Conservation (phyloP, 2,888 invertebrate genomes). For the Macrophya annulata region DNA sequence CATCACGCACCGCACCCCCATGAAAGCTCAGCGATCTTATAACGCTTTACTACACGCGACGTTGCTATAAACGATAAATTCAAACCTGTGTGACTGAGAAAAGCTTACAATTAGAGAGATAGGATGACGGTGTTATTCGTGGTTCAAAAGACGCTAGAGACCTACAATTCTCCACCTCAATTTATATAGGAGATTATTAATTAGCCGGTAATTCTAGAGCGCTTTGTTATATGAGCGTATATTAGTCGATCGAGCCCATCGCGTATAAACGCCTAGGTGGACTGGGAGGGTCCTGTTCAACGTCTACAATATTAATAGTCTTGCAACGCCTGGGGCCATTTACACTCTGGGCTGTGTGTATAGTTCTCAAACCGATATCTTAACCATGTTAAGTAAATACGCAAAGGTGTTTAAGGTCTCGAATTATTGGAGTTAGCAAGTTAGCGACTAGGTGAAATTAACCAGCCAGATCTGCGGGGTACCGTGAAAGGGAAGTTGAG, state of each 20-base stretch:
- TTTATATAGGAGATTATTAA: constrained; percentile 37
- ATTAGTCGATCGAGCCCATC: constrained; percentile 40
- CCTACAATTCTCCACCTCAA: neutral
- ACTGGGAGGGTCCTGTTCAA: constrained; percentile 39
- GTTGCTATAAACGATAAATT: constrained; percentile 20
- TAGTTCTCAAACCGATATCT: constrained; percentile 23
- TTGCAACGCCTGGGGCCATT: constrained; percentile 39
- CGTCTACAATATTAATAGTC: constrained; percentile 50
- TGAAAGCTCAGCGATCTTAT: neutral
- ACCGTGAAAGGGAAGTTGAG: constrained; percentile 22
- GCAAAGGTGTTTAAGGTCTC: constrained; percentile 44
- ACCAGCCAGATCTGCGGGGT: constrained; percentile 8
- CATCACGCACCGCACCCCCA: neutral
- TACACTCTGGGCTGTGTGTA: constrained; percentile 4
- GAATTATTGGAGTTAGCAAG: constrained; percentile 53
- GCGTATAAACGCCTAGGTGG: constrained; percentile 24
- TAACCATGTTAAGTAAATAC: constrained; percentile 38
- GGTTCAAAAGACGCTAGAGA: constrained; percentile 28
- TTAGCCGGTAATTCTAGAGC: constrained; percentile 33
- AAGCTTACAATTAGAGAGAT: constrained; percentile 28
- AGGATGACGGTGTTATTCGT: neutral
- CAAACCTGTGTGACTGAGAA: neutral
- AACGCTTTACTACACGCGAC: constrained; percentile 19
- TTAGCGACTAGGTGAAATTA: constrained; percentile 47
- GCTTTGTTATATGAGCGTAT: constrained; percentile 33